Evolutionary conservation across 2,113 vertebrate genomes (phyloP), one percentile per base, ranked within the genome.

Genomic region (Tamias sibiricus): DNA sequence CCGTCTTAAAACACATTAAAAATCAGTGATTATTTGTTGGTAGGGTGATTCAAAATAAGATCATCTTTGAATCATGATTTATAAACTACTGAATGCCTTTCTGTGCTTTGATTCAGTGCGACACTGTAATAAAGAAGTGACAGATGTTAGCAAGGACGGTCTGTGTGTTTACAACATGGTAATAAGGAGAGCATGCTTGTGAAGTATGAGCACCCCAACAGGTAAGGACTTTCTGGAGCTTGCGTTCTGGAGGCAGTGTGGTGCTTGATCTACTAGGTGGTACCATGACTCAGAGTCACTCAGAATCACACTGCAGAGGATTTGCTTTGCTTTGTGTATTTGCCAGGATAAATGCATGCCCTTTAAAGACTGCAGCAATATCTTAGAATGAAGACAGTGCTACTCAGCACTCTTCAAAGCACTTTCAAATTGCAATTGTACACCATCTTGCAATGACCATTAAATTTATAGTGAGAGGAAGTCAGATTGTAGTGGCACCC

Each of bases 111-210:
- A 12, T 68, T 69, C 20, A 6, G 28, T 30, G 11, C 0, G 4
- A 62, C 6, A 32, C 11, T n/a, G 0, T 49, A 77, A 94, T 9
- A 62, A 75, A 68, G 22, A 87, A 85, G 28, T 49, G 32, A 1
- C 5, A 74, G 59, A 47, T 30, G 26, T 16, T 47, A 37, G 8
- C 4, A 1, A 44, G 47, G 22, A 6, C 1, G 20, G 71, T 66
- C 8, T 64, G 30, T 30, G 1, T 32, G 11, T 11, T 11, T 30
- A n/a, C 12, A 26, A 26, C 19, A 8, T 91, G 13, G 32, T 30
- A 59, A 8, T 40, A 40, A 76, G 54, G 49, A 16, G 2, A 32
- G 0, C 1, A 2, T 8, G 4, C 5, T 47, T 12, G 4, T 35
- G 28, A 85, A 10, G 28, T 11, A 54, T 5, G n/a, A 2, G 8